Evolutionary conservation across 2,797 vertebrate genomes (phyloP).

Genomic region (Phrynocephalus guinanensis): DNA sequence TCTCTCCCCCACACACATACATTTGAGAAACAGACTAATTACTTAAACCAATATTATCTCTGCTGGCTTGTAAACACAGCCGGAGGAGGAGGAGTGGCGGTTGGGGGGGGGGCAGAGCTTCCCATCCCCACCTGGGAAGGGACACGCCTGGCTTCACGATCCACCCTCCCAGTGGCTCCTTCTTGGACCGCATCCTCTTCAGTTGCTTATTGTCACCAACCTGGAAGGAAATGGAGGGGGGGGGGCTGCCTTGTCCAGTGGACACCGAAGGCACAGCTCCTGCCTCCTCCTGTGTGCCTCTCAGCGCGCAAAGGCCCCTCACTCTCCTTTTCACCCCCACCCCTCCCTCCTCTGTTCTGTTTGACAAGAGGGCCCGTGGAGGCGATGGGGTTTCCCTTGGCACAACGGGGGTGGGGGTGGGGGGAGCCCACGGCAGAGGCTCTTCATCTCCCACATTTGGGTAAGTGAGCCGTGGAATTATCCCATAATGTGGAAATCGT

Average conservation of each 20-base stretch:
- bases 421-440: fast-evolving
- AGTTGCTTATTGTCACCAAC: too few species aligned
- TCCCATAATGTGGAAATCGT: slow-evolving; percentile 72
- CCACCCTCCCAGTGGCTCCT: too few species aligned
- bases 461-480: slow-evolving; percentile 72
- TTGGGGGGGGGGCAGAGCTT: too few species aligned
- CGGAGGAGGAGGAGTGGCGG: slow-evolving; percentile 55
- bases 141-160: too few species aligned
- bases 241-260: too few species aligned
- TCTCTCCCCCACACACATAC: background rate
- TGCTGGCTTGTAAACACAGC: slow-evolving; percentile 74
- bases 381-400: background rate
- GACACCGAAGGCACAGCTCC: too few species aligned
- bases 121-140: too few species aligned
- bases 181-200: too few species aligned
- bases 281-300: background rate
- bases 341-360: background rate
- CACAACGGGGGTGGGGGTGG: background rate
- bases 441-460: slow-evolving; percentile 55
- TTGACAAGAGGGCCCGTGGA: slow-evolving; percentile 4
- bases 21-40: slow-evolving; percentile 82
- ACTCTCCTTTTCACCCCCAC: background rate
- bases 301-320: background rate
- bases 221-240: too few species aligned
- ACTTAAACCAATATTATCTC: slow-evolving; percentile 82